Base-by-base conservation (phyloP, 2,888 invertebrate species). In the Polietes domitor region DNA sequence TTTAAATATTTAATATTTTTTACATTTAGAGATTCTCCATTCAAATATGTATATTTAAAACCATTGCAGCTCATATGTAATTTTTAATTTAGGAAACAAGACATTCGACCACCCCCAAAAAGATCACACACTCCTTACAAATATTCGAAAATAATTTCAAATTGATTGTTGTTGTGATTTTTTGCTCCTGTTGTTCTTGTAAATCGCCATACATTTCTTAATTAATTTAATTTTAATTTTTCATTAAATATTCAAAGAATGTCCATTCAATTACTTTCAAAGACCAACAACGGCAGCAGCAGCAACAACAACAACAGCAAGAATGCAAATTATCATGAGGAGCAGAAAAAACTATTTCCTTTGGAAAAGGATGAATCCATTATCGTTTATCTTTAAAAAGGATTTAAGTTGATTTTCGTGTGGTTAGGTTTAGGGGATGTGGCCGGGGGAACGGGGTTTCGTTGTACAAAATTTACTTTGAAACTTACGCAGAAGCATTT, bases 191-290 rank as follows among this genome's bases (percentile, higher is more conserved):
- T 50, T 70, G 26, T 70, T 70, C 26, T 50, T 70, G 50, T 10
- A 53, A 53, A 71, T 53, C 32, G 47, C 53, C 4, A 55, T 47
- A 65, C 12, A 37, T 37, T 37, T 41, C 41, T 65, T 65, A 17
- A 63, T 63, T 32, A 26, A 15, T 63, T 55, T 26, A 41, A 58
- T n/a, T 72, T 71, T 72, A 24, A 72, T 41, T 41, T 72, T 15
- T 55, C 55, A 72, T 72, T 72, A 72, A 55, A 55, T 41, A 72
- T 72, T 72, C 55, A 37, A 72, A 55, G 24, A 58, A 72, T 72
- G 55, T 72, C 53, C 21, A 21, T 19, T 21, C 21, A 53, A 15
- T 53, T 21, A 19, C 10, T 53, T 21, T 53, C 21, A 53, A 53
- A 21, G 21, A 53, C 53, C 21, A 21, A 53, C n/a, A 47, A 53